phyloP scores from a whole-genome alignment of 2,113 vertebrate species.

The Notechis scutatus region DNA sequence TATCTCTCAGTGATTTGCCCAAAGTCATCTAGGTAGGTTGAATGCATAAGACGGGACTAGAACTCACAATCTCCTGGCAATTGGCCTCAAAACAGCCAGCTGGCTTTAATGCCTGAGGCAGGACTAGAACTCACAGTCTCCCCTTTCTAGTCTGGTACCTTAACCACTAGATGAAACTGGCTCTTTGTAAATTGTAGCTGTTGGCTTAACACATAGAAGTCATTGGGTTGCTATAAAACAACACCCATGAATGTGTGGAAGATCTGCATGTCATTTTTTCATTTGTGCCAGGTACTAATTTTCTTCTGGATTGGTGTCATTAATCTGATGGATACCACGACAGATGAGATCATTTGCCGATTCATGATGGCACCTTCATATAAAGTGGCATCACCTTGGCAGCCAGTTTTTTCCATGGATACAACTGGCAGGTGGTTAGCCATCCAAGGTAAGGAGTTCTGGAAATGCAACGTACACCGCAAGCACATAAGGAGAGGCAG shows the following conservation, averaged over 20 bases:
- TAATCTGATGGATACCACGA: constrained; percentile 71
- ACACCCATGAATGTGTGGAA: not conserved
- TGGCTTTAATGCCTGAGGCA: not conserved
- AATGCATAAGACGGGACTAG: not conserved
- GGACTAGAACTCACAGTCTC: not conserved
- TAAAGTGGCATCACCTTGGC: constrained; percentile 63
- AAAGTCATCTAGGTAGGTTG: not conserved
- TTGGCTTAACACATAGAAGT: not conserved
- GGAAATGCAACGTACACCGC: too few relatives aligned
- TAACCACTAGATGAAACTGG: not conserved
- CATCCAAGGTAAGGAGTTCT: constrained; percentile 70
- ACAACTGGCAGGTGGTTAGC: constrained; percentile 64
- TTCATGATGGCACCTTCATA: constrained; percentile 65
- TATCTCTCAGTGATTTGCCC: not conserved
- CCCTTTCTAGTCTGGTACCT: not conserved
- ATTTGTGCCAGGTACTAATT: constrained; percentile 70
- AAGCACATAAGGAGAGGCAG: not conserved
- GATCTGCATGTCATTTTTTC: not conserved
- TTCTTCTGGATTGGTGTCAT: constrained; percentile 73
- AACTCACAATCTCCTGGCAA: not conserved
- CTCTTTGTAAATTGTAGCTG: not conserved
- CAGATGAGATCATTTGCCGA: constrained; percentile 59
- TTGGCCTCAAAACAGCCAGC: not conserved
- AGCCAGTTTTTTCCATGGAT: constrained; percentile 74
- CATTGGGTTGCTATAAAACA: not conserved